These are phyloP conservation scores for Leucoraja erinaceus DNA, from an alignment of 2,113 vertebrate species.

Conservation along the genomic window DNA sequence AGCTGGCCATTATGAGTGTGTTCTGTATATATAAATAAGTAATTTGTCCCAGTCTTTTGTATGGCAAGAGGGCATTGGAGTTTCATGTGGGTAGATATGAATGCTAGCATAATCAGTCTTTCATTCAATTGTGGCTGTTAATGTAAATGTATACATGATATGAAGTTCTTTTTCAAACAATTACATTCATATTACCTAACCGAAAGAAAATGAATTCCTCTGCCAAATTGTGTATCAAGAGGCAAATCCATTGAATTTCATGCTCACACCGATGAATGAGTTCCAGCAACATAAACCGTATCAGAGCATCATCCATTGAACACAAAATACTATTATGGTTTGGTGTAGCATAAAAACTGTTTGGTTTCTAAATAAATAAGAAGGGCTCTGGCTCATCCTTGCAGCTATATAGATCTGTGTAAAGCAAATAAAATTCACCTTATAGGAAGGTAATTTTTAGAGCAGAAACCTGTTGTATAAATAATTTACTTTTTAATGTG, in stretches of 20 bases:
- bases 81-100: conserved; percentile 60
- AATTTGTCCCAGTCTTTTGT: conserved; percentile 74
- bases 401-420: neutral
- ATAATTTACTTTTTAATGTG: neutral
- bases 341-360: conserved; percentile 32
- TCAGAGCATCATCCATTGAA: conserved; percentile 29
- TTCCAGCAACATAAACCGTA: conserved; percentile 35
- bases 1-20: conserved; percentile 69
- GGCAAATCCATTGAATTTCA: conserved; percentile 29
- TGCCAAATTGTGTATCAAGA: conserved; percentile 24
- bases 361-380: conserved; percentile 31
- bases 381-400: conserved; percentile 10
- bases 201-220: conserved; percentile 37
- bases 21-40: conserved; percentile 78
- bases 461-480: neutral
- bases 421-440: neutral
- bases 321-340: conserved; percentile 28
- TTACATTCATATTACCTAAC: conserved; percentile 32
- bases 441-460: neutral
- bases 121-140: conserved; percentile 2
- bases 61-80: conserved; percentile 59
- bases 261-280: conserved; percentile 21
- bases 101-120: conserved; percentile 42
- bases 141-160: conserved; percentile 35
- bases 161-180: conserved; percentile 37